Base-by-base conservation (phyloP, 2,888 invertebrate genomes). In the Spodoptera picta region DNA sequence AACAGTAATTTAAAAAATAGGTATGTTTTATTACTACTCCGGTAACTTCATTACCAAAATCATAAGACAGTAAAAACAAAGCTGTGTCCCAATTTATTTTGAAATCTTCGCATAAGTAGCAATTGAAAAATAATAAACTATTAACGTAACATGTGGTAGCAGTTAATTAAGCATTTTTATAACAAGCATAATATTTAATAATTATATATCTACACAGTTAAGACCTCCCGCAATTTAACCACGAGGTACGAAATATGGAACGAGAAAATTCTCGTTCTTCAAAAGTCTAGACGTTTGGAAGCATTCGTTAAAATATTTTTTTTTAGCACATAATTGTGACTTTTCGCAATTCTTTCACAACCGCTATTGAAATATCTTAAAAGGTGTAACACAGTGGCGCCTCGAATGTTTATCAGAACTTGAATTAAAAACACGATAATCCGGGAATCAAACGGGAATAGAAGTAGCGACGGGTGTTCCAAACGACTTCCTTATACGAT, bases 401-500 rank as follows among this genome's bases (percentile, higher is more conserved):
- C 53, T 50, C 43, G 19, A 36, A n/a, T 73, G 43, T 60, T 59
- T 60, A 71, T 51, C 42, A 49, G 55, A 53, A 63, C 58, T 65
- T 60, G 44, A 12, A 74, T 69, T 77, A 58, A 77, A 77, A 75
- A 65, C 71, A 85, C 81, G 61, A 75, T 80, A 76, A 81, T 81
- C 79, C 73, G 75, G 76, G 80, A 83, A 83, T 81, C 67, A 60
- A 78, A 79, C 70, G 70, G 63, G 67, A 75, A 71, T 72, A 70
- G 70, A 74, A 36, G 68, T 73, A 7, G 5, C 36, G 87, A 82
- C 90, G 88, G 89, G 87, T 90, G 90, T 89, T 83, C 81, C 56
- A 46, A 85, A 88, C 82, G 84, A 83, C 85, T 90, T 87, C 88
- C 85, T 86, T 83, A 88, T 85, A 84, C 73, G 79, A 86, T 84